These are phyloP conservation scores for Ramazzottius varieornatus DNA, from an alignment of 2,888 invertebrate genomes.

Conservation along the genomic window DNA sequence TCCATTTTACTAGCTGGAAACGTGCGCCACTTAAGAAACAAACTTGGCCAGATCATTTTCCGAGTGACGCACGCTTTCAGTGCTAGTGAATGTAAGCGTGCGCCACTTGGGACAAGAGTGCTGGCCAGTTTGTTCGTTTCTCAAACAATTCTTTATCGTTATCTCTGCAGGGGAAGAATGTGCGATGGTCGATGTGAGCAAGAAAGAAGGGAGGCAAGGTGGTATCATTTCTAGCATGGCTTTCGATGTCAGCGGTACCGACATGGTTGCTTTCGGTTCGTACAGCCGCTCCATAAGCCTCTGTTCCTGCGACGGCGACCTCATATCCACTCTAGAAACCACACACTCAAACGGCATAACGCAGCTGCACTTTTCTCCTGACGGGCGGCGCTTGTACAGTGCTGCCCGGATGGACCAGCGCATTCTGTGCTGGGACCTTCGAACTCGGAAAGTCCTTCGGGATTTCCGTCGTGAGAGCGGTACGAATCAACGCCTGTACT, in stretches of 20 bases:
- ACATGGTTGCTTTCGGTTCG: background rate
- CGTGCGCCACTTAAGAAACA: too few relatives aligned
- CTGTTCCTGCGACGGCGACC: background rate
- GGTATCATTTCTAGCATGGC: slow-evolving; percentile 2
- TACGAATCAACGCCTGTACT: background rate
- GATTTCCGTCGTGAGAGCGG: background rate
- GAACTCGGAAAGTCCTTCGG: background rate
- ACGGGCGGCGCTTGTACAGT: background rate
- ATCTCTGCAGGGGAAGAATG: background rate
- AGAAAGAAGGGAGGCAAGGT: background rate
- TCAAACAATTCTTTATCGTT: background rate
- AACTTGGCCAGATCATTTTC: too few relatives aligned
- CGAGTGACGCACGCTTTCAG: too few relatives aligned
- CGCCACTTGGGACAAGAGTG: too few relatives aligned
- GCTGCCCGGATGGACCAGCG: background rate
- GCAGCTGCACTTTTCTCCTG: background rate
- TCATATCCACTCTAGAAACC: background rate
- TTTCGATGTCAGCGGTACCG: background rate
- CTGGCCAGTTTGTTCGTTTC: too few relatives aligned
- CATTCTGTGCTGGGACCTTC: slow-evolving; percentile 1
- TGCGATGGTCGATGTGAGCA: background rate
- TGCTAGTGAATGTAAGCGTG: too few relatives aligned
- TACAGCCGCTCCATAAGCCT: background rate
- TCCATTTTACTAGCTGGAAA: too few relatives aligned
- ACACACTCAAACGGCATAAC: background rate